Evolutionary conservation across 2,113 vertebrate genomes (phyloP).

Genomic region (Thamnophis sirtalis): DNA sequence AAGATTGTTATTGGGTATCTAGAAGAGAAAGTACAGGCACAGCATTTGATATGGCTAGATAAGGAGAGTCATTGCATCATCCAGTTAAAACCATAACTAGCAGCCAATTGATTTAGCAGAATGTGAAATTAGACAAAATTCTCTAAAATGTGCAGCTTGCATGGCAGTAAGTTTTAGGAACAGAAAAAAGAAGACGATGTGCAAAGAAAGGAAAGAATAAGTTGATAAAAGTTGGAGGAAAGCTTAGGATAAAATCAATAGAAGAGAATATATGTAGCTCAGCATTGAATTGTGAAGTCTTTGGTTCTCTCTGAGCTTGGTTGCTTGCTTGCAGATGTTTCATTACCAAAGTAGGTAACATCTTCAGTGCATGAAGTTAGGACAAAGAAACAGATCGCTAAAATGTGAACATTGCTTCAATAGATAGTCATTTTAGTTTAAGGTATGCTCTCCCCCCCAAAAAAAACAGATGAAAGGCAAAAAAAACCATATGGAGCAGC

Average conservation of each 20-base stretch:
- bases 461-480: neutral
- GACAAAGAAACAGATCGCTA: neutral
- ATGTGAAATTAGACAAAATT: neutral
- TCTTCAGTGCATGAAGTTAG: neutral
- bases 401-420: neutral
- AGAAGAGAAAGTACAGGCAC: neutral
- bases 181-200: neutral
- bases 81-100: neutral
- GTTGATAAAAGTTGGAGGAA: neutral
- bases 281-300: no score
- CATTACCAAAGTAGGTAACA: neutral
- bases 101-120: neutral
- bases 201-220: neutral
- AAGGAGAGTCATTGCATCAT: neutral
- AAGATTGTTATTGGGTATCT: neutral
- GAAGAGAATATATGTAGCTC: neutral
- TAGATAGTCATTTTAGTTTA: neutral
- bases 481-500: neutral
- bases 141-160: neutral
- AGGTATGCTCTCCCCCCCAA: neutral
- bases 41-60: neutral
- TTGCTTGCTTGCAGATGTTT: neutral
- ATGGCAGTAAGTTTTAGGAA: neutral
- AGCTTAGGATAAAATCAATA: neutral
- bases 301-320: neutral